Evolutionary conservation across 2,797 vertebrate species (phyloP).

Genomic region (Semotilus atromaculatus): DNA sequence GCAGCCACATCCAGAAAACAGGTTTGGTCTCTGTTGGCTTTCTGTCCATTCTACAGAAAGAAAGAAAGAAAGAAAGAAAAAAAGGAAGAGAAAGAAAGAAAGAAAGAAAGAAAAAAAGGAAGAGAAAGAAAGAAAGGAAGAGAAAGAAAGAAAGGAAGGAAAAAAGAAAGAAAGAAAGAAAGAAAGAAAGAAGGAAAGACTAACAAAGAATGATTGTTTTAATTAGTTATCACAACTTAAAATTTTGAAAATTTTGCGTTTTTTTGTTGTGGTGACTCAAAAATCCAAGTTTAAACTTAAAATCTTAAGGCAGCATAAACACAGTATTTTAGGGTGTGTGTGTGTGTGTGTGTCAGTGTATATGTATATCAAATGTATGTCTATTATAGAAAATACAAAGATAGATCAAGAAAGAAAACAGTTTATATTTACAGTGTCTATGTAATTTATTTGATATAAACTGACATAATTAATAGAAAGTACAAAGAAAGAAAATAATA

Average conservation of each 20-base stretch:
- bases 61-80: background rate
- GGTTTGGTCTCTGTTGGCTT: slow-evolving; percentile 69
- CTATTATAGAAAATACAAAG: too few relatives aligned
- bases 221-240: background rate
- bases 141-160: background rate
- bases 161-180: background rate
- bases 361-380: too few relatives aligned
- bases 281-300: background rate
- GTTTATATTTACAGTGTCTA: too few relatives aligned
- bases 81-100: background rate
- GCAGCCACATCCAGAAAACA: slow-evolving; percentile 84
- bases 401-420: too few relatives aligned
- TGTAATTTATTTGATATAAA: too few relatives aligned
- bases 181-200: background rate
- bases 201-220: background rate
- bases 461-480: too few relatives aligned
- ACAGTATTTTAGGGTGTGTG: too few relatives aligned
- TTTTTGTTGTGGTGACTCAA: background rate
- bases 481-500: too few relatives aligned
- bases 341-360: too few relatives aligned
- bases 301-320: background rate
- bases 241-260: background rate
- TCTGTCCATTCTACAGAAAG: background rate
- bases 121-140: background rate
- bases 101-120: background rate